These are phyloP conservation scores for Agriopis aurantiaria DNA, from an alignment of 2,888 invertebrate genomes.

Conservation along the genomic window DNA sequence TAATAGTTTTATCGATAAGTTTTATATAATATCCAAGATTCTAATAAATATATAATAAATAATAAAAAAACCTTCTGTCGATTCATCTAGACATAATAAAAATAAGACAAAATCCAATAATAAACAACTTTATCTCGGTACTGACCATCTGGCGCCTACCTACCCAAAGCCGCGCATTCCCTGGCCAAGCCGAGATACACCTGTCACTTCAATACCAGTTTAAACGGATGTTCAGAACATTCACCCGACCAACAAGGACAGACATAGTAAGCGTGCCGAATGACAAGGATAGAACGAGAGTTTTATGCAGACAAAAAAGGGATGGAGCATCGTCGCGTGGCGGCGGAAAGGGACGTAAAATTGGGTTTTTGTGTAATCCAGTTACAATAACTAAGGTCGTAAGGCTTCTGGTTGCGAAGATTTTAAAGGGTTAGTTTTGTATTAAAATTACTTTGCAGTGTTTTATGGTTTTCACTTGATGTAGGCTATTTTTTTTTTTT, in stretches of 20 bases:
- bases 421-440: constrained; percentile 34
- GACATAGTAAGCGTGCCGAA: constrained; percentile 47
- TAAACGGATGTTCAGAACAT: constrained; percentile 48
- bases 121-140: constrained; percentile 15
- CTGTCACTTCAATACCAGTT: constrained; percentile 47
- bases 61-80: no score
- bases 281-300: constrained; percentile 30
- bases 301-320: background rate
- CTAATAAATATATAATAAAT: no score
- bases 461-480: background rate
- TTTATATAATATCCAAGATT: no score
- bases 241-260: constrained; percentile 46
- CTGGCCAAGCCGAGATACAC: constrained; percentile 38
- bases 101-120: no score
- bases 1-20: no score
- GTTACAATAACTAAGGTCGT: constrained; percentile 43
- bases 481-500: no score
- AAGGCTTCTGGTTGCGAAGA: constrained; percentile 38
- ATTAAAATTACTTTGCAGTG: constrained; percentile 23
- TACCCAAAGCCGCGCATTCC: constrained; percentile 9
- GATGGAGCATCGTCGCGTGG: constrained; percentile 45
- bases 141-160: constrained; percentile 34
- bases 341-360: constrained; percentile 41
- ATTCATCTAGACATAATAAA: no score
- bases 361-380: constrained; percentile 41